These are phyloP conservation scores for Megaleporinus macrocephalus DNA, from an alignment of 2,113 vertebrate genomes.

Conservation along the genomic window DNA sequence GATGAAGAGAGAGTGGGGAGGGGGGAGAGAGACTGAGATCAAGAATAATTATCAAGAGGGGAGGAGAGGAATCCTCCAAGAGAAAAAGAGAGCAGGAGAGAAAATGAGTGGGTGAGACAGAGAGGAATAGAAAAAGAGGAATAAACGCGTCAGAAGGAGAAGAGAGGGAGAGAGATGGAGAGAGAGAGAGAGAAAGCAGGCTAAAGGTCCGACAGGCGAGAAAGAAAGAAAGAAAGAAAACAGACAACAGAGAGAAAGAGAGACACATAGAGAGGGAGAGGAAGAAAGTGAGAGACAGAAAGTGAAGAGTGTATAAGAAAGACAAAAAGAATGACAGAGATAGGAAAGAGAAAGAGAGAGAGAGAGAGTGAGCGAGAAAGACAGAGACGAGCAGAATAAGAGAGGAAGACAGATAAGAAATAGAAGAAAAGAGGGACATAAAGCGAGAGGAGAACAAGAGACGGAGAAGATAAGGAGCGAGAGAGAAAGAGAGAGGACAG, in stretches of 20 bases:
- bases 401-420: neutral
- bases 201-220: slow-evolving; percentile 24
- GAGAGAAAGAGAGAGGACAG: slow-evolving; percentile 23
- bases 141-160: slow-evolving; percentile 47
- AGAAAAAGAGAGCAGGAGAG: slow-evolving; percentile 25
- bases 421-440: slow-evolving; percentile 1
- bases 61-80: slow-evolving; percentile 26
- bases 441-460: slow-evolving; percentile 29
- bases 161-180: slow-evolving; percentile 30
- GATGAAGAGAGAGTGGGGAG: slow-evolving; percentile 12
- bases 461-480: slow-evolving; percentile 25
- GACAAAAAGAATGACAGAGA: neutral
- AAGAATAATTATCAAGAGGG: slow-evolving; percentile 37
- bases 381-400: neutral
- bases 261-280: slow-evolving; percentile 32
- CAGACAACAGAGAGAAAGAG: slow-evolving; percentile 21
- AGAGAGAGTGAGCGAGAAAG: too few relatives aligned
- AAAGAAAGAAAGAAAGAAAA: slow-evolving; percentile 34
- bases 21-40: slow-evolving; percentile 18
- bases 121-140: slow-evolving; percentile 49
- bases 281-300: slow-evolving; percentile 5
- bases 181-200: slow-evolving; percentile 41
- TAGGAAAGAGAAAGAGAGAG: too few relatives aligned
- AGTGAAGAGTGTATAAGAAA: neutral
- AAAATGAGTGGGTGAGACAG: slow-evolving; percentile 41